Percentiles rank a stretch among this genome's conserved stretches.
Evolutionary conservation across 2,888 invertebrate genomes (phyloP).

Genomic region (Eristalis pertinax): DNA sequence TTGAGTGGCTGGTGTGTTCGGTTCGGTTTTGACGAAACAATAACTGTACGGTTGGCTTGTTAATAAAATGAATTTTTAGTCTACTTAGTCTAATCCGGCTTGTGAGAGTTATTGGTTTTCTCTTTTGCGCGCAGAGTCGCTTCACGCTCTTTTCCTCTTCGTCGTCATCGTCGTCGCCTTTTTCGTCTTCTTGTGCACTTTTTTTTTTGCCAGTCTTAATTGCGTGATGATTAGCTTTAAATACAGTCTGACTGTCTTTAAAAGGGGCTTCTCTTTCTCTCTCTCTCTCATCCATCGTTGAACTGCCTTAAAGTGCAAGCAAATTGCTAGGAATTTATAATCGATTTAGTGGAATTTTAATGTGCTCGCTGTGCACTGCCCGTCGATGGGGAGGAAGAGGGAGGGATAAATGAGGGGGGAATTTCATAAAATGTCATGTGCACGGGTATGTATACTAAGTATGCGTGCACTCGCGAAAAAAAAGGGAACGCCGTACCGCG

Average conservation of each 20-base stretch:
- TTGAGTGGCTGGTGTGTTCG: not conserved
- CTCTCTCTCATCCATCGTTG: not conserved
- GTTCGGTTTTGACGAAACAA: not conserved
- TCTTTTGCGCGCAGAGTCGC: not conserved
- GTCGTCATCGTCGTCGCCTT: not conserved
- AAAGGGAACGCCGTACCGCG: not conserved
- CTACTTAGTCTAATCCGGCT: constrained; percentile 25
- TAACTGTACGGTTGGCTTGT: constrained; percentile 22
- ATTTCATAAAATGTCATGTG: constrained; percentile 60
- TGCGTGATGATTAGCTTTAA: constrained; percentile 48
- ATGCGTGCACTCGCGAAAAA: not conserved
- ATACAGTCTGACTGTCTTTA: not conserved
- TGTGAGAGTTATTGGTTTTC: constrained; percentile 22
- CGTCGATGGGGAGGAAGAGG: too few relatives aligned
- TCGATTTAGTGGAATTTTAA: constrained; percentile 57
- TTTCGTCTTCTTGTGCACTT: constrained; percentile 6
- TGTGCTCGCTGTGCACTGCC: not conserved
- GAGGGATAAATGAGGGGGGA: not conserved
- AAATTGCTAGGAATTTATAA: constrained; percentile 65
- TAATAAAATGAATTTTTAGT: constrained; percentile 34
- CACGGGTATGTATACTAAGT: not conserved
- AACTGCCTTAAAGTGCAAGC: constrained; percentile 54
- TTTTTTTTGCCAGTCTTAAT: constrained; percentile 41
- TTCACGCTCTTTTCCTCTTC: not conserved
- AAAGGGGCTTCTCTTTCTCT: not conserved